Conservation (phyloP, 2,888 invertebrate species). For the Lasius platythorax region DNA sequence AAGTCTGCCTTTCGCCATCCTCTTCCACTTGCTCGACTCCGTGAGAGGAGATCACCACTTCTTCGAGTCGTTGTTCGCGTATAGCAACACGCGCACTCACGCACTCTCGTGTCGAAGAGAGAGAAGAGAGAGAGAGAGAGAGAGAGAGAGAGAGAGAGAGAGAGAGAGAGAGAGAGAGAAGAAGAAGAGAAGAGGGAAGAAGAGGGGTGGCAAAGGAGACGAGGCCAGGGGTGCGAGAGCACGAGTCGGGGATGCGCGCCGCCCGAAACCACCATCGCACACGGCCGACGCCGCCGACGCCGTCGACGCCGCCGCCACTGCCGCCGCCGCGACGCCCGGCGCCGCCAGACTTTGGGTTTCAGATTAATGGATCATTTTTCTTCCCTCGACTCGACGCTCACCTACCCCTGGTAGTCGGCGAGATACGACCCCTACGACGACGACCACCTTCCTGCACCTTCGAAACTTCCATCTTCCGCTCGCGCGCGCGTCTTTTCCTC, state of each 20-base stretch:
- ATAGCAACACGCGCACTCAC: constrained; percentile 37
- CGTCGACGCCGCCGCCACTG: constrained; percentile 74
- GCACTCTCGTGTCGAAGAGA: constrained; percentile 34
- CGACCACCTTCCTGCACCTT: constrained; percentile 77
- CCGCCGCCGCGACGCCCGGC: constrained; percentile 87
- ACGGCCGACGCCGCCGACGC: constrained; percentile 62
- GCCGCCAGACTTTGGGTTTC: constrained; percentile 93
- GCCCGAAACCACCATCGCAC: constrained; percentile 72
- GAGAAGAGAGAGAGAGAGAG: background rate
- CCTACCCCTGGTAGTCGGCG: constrained; percentile 77
- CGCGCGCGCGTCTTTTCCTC: constrained; percentile 40
- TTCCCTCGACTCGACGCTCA: constrained; percentile 87
- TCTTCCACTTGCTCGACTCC: constrained; percentile 23
- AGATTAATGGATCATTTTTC: constrained; percentile 95
- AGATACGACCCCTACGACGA: constrained; percentile 83
- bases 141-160: too few species aligned
- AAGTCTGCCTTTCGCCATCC: constrained; percentile 43
- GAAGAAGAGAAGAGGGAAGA: constrained; percentile 36
- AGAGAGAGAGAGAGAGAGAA: too few species aligned
- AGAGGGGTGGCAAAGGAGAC: background rate
- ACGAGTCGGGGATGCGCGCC: constrained; percentile 75
- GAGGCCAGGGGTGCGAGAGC: constrained; percentile 56
- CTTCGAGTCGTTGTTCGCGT: constrained; percentile 31
- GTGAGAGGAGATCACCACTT: constrained; percentile 31
- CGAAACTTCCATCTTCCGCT: constrained; percentile 78